Conservation (phyloP, 2,797 vertebrate genomes). For the Tympanoctomys barrerae region DNA sequence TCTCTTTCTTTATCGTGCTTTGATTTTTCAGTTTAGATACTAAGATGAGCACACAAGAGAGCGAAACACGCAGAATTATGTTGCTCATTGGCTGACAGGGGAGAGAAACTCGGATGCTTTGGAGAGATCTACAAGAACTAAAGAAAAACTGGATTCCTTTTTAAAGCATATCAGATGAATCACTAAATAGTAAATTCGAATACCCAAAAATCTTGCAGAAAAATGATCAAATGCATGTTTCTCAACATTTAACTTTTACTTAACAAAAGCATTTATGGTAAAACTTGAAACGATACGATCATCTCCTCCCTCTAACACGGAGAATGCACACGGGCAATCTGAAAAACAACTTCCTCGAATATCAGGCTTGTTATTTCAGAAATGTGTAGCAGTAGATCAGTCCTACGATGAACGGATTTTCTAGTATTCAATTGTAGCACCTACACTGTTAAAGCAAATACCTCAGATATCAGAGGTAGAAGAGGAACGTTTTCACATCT, state of each 20-base stretch:
- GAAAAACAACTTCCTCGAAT: slow-evolving; percentile 21
- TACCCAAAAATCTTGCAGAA: not conserved
- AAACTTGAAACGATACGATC: not conserved
- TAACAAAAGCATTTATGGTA: not conserved
- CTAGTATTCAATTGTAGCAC: not conserved
- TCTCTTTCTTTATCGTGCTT: not conserved
- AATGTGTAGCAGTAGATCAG: not conserved
- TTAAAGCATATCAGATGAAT: not conserved
- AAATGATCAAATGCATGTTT: not conserved
- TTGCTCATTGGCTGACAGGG: not conserved
- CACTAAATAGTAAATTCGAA: not conserved
- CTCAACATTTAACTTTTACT: slow-evolving; percentile 5
- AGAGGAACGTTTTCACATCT: not conserved
- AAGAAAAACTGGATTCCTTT: not conserved
- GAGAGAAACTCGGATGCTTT: not conserved
- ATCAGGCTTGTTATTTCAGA: not conserved
- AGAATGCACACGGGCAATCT: not conserved
- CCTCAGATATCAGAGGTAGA: not conserved
- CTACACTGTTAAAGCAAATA: not conserved
- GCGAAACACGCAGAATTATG: not conserved
- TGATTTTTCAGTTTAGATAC: not conserved
- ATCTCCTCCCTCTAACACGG: not conserved
- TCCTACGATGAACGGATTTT: not conserved
- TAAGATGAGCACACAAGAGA: not conserved
- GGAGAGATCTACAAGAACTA: not conserved